Conservation (phyloP, 1,140 invertebrate genomes). For the Leptonema lineaticorne region DNA sequence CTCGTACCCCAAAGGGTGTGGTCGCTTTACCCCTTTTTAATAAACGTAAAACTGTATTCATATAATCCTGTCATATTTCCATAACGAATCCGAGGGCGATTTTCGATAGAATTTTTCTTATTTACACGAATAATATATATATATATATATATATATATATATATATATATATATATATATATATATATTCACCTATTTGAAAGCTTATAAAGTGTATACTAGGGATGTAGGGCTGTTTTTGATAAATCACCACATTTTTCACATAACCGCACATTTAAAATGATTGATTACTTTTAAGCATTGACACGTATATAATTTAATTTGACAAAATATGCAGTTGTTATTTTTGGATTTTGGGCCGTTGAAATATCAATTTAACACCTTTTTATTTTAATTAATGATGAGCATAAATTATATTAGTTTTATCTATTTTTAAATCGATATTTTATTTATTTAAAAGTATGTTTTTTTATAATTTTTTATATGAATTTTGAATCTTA, state of each 20-base stretch:
- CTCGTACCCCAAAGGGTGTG: neutral
- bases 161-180: neutral
- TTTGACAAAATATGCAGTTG: neutral
- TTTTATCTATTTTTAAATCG: too few relatives aligned
- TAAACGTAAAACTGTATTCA: constrained; percentile 13
- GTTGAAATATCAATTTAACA: too few relatives aligned
- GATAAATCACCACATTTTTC: constrained; percentile 7
- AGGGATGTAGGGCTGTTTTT: neutral
- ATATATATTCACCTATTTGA: neutral
- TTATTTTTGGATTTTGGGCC: too few relatives aligned
- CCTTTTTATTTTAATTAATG: too few relatives aligned
- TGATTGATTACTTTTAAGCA: constrained; percentile 8
- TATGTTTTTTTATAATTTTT: too few relatives aligned
- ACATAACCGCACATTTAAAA: neutral
- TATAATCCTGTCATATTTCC: constrained; percentile 9
- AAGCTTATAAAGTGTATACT: too few relatives aligned
- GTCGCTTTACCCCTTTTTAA: constrained; percentile 2
- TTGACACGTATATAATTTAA: constrained; percentile 4
- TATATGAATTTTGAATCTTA: too few relatives aligned
- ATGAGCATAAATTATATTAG: too few relatives aligned
- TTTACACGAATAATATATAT: neutral
- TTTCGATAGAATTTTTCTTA: too few relatives aligned
- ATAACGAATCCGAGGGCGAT: neutral
- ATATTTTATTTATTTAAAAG: neutral
- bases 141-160: neutral